These are phyloP conservation scores for rat (Rattus norvegicus) DNA, from an alignment of 2,113 vertebrate species.

Conservation along the genomic window GRCr8 NC_086022.1:42094001-42094500, in stretches of 20 bases:
- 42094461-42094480: not conserved
- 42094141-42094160: not conserved
- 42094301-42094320: not conserved
- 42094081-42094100: not conserved
- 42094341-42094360: not conserved
- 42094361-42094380: not conserved
- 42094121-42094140: not conserved
- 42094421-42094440: not conserved
- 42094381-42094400: not conserved
- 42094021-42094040: not conserved
- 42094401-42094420: not conserved
- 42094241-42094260: not conserved
- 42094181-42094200: not conserved
- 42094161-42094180: not conserved
- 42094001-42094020: not conserved
- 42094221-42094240: not conserved
- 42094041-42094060: not conserved
- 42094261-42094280: not conserved
- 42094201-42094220: not conserved
- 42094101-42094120: not conserved
- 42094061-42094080: not conserved
- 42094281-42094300: not conserved
- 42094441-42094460: not conserved
- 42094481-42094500: no score
- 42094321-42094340: not conserved